phyloP scores from a whole-genome alignment of 2,113 vertebrate species.

The Diadophis punctatus region DNA sequence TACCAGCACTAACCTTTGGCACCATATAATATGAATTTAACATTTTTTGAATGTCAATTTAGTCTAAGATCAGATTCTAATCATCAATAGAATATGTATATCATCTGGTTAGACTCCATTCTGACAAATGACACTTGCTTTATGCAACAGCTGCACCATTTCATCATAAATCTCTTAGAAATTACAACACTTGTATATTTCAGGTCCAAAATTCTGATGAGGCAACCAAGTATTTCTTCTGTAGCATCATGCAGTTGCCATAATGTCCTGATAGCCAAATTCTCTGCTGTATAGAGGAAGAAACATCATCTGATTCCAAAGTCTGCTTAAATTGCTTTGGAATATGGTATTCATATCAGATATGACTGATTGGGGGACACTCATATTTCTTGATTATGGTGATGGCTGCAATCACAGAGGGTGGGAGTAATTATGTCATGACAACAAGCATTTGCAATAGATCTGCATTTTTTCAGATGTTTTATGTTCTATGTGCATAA shows the following conservation, averaged over 20 bases:
- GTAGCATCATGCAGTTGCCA: background rate
- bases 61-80: background rate
- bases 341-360: background rate
- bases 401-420: background rate
- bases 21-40: background rate
- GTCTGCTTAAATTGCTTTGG: background rate
- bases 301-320: background rate
- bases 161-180: background rate
- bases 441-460: background rate
- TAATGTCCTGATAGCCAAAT: background rate
- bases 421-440: background rate
- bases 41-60: background rate
- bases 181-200: background rate
- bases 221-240: background rate
- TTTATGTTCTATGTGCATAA: background rate
- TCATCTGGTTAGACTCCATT: background rate
- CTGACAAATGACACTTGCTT: background rate
- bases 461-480: background rate
- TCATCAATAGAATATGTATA: background rate
- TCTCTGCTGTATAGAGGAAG: background rate
- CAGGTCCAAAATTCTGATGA: background rate
- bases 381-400: background rate
- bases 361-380: background rate
- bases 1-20: background rate
- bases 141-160: background rate